Base-by-base conservation (phyloP, 2,888 invertebrate species). In the Melieria crassipennis region DNA sequence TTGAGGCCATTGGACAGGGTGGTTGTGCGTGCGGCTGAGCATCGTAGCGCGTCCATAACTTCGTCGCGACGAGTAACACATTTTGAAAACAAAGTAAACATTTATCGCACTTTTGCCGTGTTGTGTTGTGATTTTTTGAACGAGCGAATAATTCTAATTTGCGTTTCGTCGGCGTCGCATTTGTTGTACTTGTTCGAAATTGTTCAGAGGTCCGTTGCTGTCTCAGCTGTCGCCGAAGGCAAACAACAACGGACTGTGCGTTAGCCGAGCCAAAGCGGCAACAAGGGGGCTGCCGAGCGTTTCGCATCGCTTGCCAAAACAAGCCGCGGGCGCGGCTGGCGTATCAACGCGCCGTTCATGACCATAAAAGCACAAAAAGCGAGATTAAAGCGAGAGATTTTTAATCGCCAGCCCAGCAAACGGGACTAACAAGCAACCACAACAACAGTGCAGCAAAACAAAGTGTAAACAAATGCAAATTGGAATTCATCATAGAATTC, bases 231-330 rank as follows among this genome's bases (percentile, higher is more conserved):
- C 30, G 30, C 30, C 30, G 30, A 30, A 30, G 30, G 30, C 30
- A 30, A 30, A 30, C 30, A 30, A 30, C 30, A 30, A 30, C 30
- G 30, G 30, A 3, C 30, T 30, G 30, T 30, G 30, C 30, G 2
- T 30, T 30, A 30, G 30, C 30, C 30, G 30, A 30, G 30, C 30
- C 30, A 30, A 30, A 30, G 30, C 30, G 30, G 30, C 30, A 30
- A 30, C 30, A 30, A 30, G 30, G 30, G 3, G 30, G 30, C 30
- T 30, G 30, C 3, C 30, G 30, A 30, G 52, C 50, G 67, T 58
- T 61, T 67, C 67, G 67, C 67, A 67, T 67, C 67, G 67, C 45
- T 67, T 58, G 52, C 52, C 60, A 60, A 42, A 67, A 60, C 60
- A 67, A 60, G 50, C 50, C 1, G 30, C 30, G 30, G 30, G 30